Conservation (phyloP, 2,113 vertebrate species). For the Oreochromis aureus region DNA sequence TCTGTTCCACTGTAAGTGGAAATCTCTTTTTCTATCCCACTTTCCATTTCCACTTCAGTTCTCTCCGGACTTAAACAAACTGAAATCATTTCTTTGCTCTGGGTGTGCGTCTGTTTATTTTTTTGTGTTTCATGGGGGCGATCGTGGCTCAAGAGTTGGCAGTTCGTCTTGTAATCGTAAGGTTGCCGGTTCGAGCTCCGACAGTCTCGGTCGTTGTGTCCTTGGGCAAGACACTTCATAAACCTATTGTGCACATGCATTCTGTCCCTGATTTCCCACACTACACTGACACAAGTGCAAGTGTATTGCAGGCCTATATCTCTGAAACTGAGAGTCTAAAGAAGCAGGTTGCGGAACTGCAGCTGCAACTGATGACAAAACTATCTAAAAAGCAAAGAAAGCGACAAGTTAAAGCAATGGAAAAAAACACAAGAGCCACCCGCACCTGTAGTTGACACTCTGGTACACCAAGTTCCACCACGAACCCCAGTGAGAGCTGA, state of each 20-base stretch:
- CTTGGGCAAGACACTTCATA: too few species aligned
- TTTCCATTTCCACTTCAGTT: background rate
- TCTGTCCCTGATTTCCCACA: background rate
- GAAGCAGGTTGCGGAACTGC: background rate
- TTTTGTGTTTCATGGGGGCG: background rate
- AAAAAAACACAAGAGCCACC: too few species aligned
- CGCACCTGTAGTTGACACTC: background rate
- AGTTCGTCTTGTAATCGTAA: accelerated
- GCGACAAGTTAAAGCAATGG: background rate
- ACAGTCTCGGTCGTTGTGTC: accelerated
- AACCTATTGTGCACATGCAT: background rate
- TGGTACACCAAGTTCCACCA: background rate
- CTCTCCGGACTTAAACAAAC: background rate
- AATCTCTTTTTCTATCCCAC: background rate
- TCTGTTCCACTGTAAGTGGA: background rate
- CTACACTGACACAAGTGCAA: background rate
- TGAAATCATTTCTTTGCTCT: background rate
- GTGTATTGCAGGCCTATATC: background rate
- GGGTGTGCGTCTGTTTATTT: background rate
- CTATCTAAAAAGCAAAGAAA: background rate
- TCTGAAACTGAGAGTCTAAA: background rate
- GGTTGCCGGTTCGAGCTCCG: background rate
- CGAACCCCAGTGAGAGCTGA: accelerated
- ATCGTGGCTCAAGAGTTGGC: background rate
- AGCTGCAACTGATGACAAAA: background rate